A percentile compares a stretch with the other conserved stretches of the same genome.
Evolutionary conservation across 2,888 invertebrate genomes (phyloP).

Genomic region (Itoplectis maculator): DNA sequence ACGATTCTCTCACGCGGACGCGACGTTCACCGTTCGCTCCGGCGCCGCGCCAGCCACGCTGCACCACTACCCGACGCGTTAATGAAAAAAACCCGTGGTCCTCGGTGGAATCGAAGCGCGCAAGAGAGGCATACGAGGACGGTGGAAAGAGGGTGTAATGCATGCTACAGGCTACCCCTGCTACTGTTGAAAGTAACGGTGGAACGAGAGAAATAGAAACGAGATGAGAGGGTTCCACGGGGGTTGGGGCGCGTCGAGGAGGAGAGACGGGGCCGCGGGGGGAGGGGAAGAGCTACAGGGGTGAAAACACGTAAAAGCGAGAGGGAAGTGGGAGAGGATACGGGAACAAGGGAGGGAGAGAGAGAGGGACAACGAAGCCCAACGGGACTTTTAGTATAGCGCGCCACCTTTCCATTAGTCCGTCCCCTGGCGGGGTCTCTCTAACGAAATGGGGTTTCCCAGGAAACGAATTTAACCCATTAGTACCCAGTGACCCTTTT

Average conservation of each 20-base stretch:
- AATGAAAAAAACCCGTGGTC: constrained; percentile 66
- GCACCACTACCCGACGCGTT: constrained; percentile 50
- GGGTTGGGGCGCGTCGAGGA: constrained; percentile 28
- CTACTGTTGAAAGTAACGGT: constrained; percentile 58
- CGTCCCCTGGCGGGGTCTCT: constrained; percentile 64
- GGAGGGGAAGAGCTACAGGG: constrained; percentile 32
- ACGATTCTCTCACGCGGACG: constrained; percentile 32
- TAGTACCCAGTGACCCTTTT: constrained; percentile 67
- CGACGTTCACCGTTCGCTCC: constrained; percentile 52
- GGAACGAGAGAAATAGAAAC: constrained; percentile 66
- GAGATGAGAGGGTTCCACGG: constrained; percentile 54
- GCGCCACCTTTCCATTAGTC: constrained; percentile 72
- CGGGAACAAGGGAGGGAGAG: no score
- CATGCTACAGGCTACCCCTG: constrained; percentile 33
- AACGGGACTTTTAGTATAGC: constrained; percentile 72
- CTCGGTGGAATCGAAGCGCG: constrained; percentile 68
- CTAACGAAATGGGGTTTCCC: constrained; percentile 72
- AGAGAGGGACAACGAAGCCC: constrained; percentile 58
- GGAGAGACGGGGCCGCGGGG: constrained; percentile 23
- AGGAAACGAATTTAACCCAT: constrained; percentile 74
- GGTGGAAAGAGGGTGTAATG: constrained; percentile 50
- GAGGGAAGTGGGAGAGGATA: constrained; percentile 36
- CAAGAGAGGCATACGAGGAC: constrained; percentile 7
- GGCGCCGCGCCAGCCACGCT: constrained; percentile 13
- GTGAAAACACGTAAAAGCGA: constrained; percentile 41